phyloP scores from a whole-genome alignment of 2,888 invertebrate genomes.

The Lissocephala sabroskyi region DNA sequence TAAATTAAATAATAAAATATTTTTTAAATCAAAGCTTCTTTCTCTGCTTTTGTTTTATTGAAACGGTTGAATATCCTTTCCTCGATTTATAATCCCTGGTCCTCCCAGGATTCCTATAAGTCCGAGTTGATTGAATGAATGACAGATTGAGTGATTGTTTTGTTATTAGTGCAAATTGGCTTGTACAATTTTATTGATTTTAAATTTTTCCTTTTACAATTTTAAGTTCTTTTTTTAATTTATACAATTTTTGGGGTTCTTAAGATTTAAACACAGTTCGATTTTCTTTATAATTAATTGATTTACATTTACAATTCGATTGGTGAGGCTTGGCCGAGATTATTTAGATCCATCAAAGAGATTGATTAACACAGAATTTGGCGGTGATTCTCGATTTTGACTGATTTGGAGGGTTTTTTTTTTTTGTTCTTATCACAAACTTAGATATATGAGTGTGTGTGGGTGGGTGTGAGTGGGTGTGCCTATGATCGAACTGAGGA shows the following conservation, averaged over 20 bases:
- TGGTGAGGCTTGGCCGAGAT: slow-evolving; percentile 1
- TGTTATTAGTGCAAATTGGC: slow-evolving; percentile 68
- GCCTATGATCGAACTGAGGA: slow-evolving; percentile 20
- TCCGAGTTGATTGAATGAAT: no score
- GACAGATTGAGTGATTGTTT: slow-evolving; percentile 33
- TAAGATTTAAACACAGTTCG: background rate
- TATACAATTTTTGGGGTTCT: slow-evolving; percentile 1
- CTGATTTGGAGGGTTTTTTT: slow-evolving; percentile 2
- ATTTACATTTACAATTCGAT: slow-evolving; percentile 5
- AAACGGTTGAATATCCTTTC: no score
- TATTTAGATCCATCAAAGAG: slow-evolving; percentile 58
- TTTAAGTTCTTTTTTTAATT: slow-evolving; percentile 14
- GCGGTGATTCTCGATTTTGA: slow-evolving; percentile 9
- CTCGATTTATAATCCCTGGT: no score
- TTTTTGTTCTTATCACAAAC: slow-evolving; percentile 34
- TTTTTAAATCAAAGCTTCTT: no score
- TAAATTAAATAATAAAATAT: no score
- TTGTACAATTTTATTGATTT: slow-evolving; percentile 70
- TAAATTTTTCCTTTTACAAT: slow-evolving; percentile 12
- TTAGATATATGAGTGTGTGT: slow-evolving; percentile 1
- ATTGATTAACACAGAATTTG: slow-evolving; percentile 60
- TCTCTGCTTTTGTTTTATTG: no score
- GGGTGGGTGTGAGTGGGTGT: no score
- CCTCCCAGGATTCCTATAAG: no score
- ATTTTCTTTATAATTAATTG: slow-evolving; percentile 4